Evolutionary conservation across 2,113 vertebrate genomes (phyloP).

Genomic region (Okapia johnstoni): DNA sequence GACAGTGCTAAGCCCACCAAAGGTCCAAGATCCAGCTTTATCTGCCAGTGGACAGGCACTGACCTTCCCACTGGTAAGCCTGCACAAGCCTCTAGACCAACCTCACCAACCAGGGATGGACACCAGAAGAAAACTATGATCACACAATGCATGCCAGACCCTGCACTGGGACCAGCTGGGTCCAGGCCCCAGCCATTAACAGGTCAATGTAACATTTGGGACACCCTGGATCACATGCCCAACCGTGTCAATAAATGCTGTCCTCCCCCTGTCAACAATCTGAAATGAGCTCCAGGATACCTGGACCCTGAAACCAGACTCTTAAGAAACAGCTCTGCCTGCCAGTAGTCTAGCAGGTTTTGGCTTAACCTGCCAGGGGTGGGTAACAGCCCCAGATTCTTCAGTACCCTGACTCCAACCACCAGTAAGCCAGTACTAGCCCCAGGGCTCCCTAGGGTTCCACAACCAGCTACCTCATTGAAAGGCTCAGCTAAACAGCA

Average conservation of each 20-base stretch:
- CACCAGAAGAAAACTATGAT: not conserved
- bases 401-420: not conserved
- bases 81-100: not conserved
- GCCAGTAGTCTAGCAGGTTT: not conserved
- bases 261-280: fast-evolving
- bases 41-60: not conserved
- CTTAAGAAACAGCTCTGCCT: not conserved
- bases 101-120: not conserved
- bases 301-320: not conserved
- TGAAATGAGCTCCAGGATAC: not conserved
- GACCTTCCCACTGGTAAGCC: not conserved
- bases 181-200: not conserved
- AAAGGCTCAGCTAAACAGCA: not conserved
- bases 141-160: fast-evolving
- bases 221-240: not conserved
- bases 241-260: not conserved
- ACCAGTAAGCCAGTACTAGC: not conserved
- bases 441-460: not conserved
- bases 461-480: not conserved
- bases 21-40: not conserved
- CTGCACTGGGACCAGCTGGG: not conserved
- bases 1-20: not conserved
- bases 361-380: not conserved
- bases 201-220: not conserved
- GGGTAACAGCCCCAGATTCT: not conserved